Conservation (phyloP, 1,140 invertebrate genomes). For the Lordiphosa mommai region DNA sequence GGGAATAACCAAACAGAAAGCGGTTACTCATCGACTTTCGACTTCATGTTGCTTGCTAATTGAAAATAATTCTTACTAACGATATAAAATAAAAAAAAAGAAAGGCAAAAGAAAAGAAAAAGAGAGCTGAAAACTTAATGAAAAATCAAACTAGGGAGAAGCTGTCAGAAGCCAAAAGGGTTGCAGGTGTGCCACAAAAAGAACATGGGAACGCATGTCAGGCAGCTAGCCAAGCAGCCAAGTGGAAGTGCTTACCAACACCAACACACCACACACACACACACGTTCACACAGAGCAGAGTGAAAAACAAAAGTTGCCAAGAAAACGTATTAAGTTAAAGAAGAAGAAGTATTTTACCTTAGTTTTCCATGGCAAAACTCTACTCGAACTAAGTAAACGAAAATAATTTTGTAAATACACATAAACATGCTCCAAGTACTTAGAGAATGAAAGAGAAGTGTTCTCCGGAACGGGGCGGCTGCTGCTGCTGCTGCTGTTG, state of each 20-base stretch:
- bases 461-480: neutral
- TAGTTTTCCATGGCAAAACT: constrained; percentile 7
- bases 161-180: neutral
- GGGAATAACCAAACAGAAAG: no score
- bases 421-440: constrained; percentile 5
- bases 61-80: constrained; percentile 23
- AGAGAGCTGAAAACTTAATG: constrained; percentile 8
- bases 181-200: neutral
- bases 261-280: constrained; percentile 5
- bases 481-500: neutral
- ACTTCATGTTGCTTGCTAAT: constrained; percentile 6
- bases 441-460: neutral
- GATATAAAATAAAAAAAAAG: neutral
- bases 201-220: constrained; percentile 11
- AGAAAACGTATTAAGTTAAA: constrained; percentile 4
- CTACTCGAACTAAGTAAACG: constrained; percentile 3
- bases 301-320: constrained; percentile 6
- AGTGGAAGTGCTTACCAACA: constrained; percentile 17
- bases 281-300: neutral
- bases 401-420: constrained; percentile 12
- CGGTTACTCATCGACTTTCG: constrained; percentile 3
- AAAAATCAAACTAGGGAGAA: constrained; percentile 8
- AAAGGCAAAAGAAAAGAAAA: neutral
- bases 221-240: constrained; percentile 9
- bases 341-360: neutral